A percentile compares a stretch with the other conserved stretches of the same genome.
Evolutionary conservation across 2,888 invertebrate genomes (phyloP).

Genomic region (Acleris emargana): DNA sequence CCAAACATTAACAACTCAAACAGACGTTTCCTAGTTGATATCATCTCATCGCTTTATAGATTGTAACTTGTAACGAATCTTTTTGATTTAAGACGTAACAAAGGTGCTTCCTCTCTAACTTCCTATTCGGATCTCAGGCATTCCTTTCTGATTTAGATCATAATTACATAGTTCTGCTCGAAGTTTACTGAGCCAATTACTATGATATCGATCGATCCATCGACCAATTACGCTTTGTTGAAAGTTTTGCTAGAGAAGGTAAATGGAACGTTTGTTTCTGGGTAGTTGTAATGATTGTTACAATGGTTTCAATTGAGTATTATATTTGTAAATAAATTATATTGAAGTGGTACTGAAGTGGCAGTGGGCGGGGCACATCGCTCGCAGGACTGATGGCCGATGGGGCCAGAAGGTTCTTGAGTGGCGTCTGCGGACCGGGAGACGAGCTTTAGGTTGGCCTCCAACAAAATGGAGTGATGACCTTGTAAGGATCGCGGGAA

Average conservation of each 20-base stretch:
- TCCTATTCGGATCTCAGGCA: constrained; percentile 49
- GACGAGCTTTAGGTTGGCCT: too few species aligned
- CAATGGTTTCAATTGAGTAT: constrained; percentile 24
- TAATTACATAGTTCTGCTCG: constrained; percentile 51
- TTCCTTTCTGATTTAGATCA: constrained; percentile 43
- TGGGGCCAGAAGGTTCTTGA: too few species aligned
- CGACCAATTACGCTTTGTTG: constrained; percentile 62
- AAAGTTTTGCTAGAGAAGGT: constrained; percentile 54
- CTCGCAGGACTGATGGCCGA: too few species aligned
- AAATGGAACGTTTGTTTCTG: constrained; percentile 45
- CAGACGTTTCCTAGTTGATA: neutral
- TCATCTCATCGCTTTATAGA: constrained; percentile 16
- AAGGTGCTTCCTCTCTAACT: constrained; percentile 53
- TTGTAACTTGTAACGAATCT: constrained; percentile 27
- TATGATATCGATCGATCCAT: constrained; percentile 66
- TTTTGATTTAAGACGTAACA: constrained; percentile 41
- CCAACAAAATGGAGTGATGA: too few species aligned
- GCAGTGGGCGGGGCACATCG: too few species aligned
- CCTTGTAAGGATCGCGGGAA: too few species aligned
- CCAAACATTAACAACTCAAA: neutral
- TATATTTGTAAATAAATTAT: constrained; percentile 18
- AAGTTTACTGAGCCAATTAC: constrained; percentile 68
- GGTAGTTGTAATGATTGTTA: constrained; percentile 41
- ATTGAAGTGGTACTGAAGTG: too few species aligned
- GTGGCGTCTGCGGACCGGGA: too few species aligned